Evolutionary conservation across 2,888 invertebrate genomes (phyloP).

Genomic region (Morinoia aosen): DNA sequence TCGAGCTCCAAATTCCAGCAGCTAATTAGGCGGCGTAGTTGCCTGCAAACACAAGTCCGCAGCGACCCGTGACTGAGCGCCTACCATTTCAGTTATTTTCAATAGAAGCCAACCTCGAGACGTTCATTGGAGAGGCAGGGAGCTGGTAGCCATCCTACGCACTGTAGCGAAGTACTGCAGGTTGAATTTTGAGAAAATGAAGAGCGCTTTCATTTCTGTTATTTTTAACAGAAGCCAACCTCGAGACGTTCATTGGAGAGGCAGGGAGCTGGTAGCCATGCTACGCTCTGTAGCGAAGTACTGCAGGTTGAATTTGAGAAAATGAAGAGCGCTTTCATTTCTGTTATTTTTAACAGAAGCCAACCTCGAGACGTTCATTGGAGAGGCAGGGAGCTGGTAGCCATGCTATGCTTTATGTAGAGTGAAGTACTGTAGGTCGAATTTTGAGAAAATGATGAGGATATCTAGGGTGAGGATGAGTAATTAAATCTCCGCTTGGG

Average conservation of each 20-base stretch:
- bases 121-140: not conserved
- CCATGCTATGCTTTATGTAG: not conserved
- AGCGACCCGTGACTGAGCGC: not conserved
- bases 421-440: not conserved
- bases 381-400: not conserved
- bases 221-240: not conserved
- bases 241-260: not conserved
- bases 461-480: too few relatives aligned
- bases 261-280: not conserved
- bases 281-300: not conserved
- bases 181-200: too few relatives aligned
- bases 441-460: too few relatives aligned
- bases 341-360: not conserved
- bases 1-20: not conserved
- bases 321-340: not conserved
- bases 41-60: not conserved
- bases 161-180: not conserved
- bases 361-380: not conserved
- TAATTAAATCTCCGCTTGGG: too few relatives aligned
- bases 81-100: not conserved
- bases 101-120: not conserved
- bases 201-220: not conserved
- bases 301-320: not conserved
- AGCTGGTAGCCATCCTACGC: not conserved
- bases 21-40: not conserved